Evolutionary conservation across 1,140 invertebrate genomes (phyloP).

Genomic region (Halictus rubicundus): DNA sequence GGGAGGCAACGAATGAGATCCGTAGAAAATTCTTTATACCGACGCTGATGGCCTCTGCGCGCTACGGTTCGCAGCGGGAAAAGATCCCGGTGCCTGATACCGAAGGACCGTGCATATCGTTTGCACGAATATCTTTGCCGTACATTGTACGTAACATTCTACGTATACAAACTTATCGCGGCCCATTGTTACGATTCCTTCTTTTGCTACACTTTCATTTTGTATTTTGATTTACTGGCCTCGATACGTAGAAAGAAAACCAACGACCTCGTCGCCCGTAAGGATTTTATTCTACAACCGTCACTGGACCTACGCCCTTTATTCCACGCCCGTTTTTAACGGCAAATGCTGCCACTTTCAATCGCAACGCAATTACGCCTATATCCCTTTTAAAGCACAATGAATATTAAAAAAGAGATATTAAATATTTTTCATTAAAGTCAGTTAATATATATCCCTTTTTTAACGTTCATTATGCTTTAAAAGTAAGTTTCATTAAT

Average conservation of each 20-base stretch:
- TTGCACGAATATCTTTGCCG: slow-evolving; percentile 41
- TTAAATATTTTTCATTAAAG: too few species aligned
- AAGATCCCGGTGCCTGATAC: slow-evolving; percentile 59
- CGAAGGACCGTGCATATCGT: slow-evolving; percentile 54
- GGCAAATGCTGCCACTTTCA: too few species aligned
- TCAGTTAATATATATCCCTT: too few species aligned
- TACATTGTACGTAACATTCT: slow-evolving; percentile 27
- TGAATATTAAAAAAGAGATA: too few species aligned
- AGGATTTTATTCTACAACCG: background rate
- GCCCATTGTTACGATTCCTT: slow-evolving; percentile 35
- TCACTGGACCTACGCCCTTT: too few species aligned
- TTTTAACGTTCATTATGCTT: too few species aligned
- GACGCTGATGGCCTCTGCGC: slow-evolving; percentile 50
- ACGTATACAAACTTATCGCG: slow-evolving; percentile 30
- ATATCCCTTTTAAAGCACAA: too few species aligned
- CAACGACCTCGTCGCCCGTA: background rate
- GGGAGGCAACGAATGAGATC: slow-evolving; percentile 54
- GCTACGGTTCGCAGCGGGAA: slow-evolving; percentile 27
- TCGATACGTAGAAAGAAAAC: background rate
- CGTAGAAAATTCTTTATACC: slow-evolving; percentile 73
- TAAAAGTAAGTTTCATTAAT: too few species aligned
- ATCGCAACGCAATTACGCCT: too few species aligned
- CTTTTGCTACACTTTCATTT: slow-evolving; percentile 22
- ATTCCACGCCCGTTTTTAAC: too few species aligned
- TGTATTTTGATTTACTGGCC: slow-evolving; percentile 10